Percentiles rank a stretch among this genome's conserved stretches.
Conservation (phyloP, 2,797 vertebrate species). For the Pantherophis alleghaniensis region DNA sequence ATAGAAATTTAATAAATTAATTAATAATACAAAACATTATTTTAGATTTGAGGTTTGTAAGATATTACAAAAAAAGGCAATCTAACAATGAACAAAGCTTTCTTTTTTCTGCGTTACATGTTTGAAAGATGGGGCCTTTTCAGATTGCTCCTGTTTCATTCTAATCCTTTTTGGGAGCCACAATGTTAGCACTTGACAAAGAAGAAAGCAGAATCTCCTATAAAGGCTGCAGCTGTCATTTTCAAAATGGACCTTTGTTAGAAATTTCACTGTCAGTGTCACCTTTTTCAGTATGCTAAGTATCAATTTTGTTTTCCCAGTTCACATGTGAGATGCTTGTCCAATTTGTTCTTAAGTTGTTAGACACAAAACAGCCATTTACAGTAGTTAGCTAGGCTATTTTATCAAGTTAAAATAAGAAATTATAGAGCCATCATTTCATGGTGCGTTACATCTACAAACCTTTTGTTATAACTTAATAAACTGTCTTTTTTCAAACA, state of each 20-base stretch:
- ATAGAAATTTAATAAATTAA: not conserved
- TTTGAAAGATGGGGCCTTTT: constrained; percentile 39
- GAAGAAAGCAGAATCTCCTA: constrained; percentile 37
- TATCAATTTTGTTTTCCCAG: constrained; percentile 45
- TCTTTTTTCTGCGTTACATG: constrained; percentile 22
- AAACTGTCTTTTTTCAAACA: constrained; percentile 8
- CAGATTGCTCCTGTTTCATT: constrained; percentile 35
- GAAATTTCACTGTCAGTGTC: constrained; percentile 45
- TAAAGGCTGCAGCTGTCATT: constrained; percentile 52
- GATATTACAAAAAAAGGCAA: constrained; percentile 9
- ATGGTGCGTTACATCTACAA: constrained; percentile 28
- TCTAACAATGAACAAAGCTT: not conserved
- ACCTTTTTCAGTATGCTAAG: constrained; percentile 45
- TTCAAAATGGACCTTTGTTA: constrained; percentile 42
- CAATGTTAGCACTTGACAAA: constrained; percentile 3
- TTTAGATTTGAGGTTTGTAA: constrained; percentile 44
- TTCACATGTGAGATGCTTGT: constrained; percentile 43
- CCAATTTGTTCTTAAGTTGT: constrained; percentile 59
- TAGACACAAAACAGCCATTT: constrained; percentile 59
- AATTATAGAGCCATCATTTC: constrained; percentile 46
- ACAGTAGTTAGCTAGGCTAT: constrained; percentile 36
- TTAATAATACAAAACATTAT: constrained; percentile 40
- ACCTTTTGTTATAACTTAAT: constrained; percentile 14
- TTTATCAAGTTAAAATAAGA: constrained; percentile 46
- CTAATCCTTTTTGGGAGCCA: constrained; percentile 35